phyloP scores from a whole-genome alignment of 1,140 invertebrate species.

The Drosophila ohnishii region DNA sequence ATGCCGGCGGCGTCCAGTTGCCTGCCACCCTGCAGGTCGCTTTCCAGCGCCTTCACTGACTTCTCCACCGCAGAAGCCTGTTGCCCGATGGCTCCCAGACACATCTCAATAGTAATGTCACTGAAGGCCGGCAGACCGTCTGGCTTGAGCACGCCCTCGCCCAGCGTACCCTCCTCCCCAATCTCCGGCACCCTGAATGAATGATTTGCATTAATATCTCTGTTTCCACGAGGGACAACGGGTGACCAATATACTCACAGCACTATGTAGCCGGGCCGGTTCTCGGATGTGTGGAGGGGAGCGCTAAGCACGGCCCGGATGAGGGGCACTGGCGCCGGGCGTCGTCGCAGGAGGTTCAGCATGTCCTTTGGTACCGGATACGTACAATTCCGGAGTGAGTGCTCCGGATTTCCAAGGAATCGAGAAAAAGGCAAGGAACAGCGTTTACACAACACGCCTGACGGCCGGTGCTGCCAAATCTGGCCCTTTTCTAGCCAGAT shows the following conservation, averaged over 20 bases:
- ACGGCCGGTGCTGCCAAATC: constrained; percentile 3
- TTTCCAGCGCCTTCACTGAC: constrained; percentile 85
- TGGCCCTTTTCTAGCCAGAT: background rate
- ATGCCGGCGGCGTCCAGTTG: constrained; percentile 87
- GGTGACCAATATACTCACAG: constrained; percentile 60
- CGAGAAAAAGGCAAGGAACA: constrained; percentile 19
- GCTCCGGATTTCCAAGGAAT: constrained; percentile 27
- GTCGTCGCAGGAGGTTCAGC: constrained; percentile 66
- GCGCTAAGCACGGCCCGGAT: constrained; percentile 38
- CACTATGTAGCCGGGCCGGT: constrained; percentile 73
- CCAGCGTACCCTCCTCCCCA: constrained; percentile 89
- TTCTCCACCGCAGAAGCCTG: constrained; percentile 93
- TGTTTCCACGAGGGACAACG: background rate
- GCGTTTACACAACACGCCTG: constrained; percentile 19
- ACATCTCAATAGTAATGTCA: constrained; percentile 91
- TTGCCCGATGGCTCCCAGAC: constrained; percentile 91
- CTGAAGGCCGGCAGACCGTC: constrained; percentile 91
- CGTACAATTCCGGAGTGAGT: constrained; percentile 50
- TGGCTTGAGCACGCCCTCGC: constrained; percentile 89
- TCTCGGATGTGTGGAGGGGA: constrained; percentile 54
- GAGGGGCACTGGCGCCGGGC: constrained; percentile 33
- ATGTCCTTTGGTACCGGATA: constrained; percentile 49
- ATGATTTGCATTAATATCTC: background rate
- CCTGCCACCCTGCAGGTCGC: constrained; percentile 71
- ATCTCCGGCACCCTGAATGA: constrained; percentile 92